Conservation (phyloP, 2,888 invertebrate species). For the Dolichopus griseipennis region DNA sequence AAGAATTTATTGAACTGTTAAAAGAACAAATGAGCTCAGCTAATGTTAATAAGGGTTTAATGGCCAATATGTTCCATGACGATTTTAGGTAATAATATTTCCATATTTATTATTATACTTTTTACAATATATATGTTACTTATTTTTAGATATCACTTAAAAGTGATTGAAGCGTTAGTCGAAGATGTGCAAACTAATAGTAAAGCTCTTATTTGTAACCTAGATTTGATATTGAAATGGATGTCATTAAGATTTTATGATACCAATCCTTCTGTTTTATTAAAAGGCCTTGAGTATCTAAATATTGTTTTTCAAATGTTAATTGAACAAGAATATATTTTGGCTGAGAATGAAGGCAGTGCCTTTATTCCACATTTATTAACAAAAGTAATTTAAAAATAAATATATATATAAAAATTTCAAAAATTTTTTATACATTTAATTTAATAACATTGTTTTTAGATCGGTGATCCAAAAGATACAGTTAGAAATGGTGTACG, state of each 20-base stretch:
- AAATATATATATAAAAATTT: neutral
- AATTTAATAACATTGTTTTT: slow-evolving; percentile 15
- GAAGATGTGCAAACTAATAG: slow-evolving; percentile 75
- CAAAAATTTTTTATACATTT: neutral
- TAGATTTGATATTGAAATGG: slow-evolving; percentile 95
- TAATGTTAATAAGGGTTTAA: slow-evolving; percentile 76
- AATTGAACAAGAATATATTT: slow-evolving; percentile 69
- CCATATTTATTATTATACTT: neutral
- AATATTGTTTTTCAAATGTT: slow-evolving; percentile 72
- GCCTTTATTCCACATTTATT: slow-evolving; percentile 93
- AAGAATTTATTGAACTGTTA: slow-evolving; percentile 87
- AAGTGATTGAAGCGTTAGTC: slow-evolving; percentile 83
- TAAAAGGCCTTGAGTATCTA: slow-evolving; percentile 91
- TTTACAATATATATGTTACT: neutral
- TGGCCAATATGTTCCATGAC: slow-evolving; percentile 86
- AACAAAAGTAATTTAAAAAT: slow-evolving; percentile 57
- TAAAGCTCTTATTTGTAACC: slow-evolving; percentile 74
- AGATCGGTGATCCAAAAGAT: slow-evolving; percentile 95
- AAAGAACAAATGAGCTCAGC: slow-evolving; percentile 84
- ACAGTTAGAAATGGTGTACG: slow-evolving; percentile 84
- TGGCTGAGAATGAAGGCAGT: slow-evolving; percentile 84
- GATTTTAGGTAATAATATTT: slow-evolving; percentile 63
- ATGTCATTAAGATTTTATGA: slow-evolving; percentile 93
- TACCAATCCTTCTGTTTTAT: slow-evolving; percentile 93
- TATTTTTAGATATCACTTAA: slow-evolving; percentile 73